phyloP scores from a whole-genome alignment of 2,113 vertebrate genomes.

The Cyphomyrus discorhynchus region DNA sequence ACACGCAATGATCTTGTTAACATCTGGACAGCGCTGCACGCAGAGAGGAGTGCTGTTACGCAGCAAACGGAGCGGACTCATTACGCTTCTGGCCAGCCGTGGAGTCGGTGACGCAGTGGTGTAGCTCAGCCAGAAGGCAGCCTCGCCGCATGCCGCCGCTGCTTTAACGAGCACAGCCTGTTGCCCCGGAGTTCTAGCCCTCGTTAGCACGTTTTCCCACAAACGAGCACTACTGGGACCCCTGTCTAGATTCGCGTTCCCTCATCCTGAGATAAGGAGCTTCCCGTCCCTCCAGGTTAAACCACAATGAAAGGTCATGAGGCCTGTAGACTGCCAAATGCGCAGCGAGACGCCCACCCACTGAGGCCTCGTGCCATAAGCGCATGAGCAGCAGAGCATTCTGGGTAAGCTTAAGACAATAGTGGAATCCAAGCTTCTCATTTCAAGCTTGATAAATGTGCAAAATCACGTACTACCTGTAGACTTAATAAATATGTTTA shows the following conservation, averaged over 20 bases:
- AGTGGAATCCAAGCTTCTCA: neutral
- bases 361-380: neutral
- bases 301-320: neutral
- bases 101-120: constrained; percentile 3
- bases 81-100: constrained; percentile 46
- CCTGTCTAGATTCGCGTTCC: neutral
- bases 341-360: neutral
- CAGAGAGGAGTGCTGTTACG: neutral
- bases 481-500: neutral
- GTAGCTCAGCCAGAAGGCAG: neutral
- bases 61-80: constrained; percentile 40
- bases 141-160: neutral
- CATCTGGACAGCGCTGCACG: neutral
- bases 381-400: neutral
- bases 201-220: neutral
- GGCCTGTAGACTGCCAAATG: neutral
- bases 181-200: neutral
- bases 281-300: neutral
- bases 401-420: neutral
- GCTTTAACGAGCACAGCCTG: neutral
- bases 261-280: neutral
- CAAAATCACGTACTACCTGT: neutral
- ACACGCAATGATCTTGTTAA: neutral
- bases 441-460: neutral
- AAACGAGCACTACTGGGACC: neutral